A percentile compares a stretch with the other conserved stretches of the same genome.
phyloP scores from a whole-genome alignment of 1,140 invertebrate genomes.

The Chelonus insularis region DNA sequence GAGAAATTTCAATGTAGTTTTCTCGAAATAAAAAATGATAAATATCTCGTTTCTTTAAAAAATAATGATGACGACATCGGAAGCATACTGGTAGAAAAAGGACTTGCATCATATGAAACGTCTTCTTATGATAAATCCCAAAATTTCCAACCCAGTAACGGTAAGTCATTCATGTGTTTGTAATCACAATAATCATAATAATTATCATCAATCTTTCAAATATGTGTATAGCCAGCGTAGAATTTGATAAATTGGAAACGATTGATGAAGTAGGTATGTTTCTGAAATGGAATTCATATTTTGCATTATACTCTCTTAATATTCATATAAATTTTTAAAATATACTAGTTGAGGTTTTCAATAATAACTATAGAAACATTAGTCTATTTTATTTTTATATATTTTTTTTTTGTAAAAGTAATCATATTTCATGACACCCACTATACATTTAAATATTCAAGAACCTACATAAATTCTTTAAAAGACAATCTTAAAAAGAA shows the following conservation, averaged over 20 bases:
- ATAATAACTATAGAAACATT: too few relatives aligned
- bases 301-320: too few relatives aligned
- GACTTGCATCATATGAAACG: conserved; percentile 46
- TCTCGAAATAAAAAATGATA: conserved; percentile 54
- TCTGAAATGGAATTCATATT: not conserved
- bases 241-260: not conserved
- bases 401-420: too few relatives aligned
- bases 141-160: conserved; percentile 10
- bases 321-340: not conserved
- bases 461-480: too few relatives aligned
- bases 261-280: not conserved
- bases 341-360: too few relatives aligned
- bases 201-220: not conserved
- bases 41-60: conserved; percentile 62
- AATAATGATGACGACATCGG: conserved; percentile 54
- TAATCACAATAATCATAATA: not conserved
- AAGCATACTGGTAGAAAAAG: conserved; percentile 50
- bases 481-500: too few relatives aligned
- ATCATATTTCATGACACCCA: too few relatives aligned
- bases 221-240: not conserved
- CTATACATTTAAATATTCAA: too few relatives aligned
- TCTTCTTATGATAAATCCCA: not conserved
- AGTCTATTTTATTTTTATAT: too few relatives aligned
- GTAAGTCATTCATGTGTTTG: conserved; percentile 31
- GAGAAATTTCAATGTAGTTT: conserved; percentile 63